Evolutionary conservation across 2,888 invertebrate genomes (phyloP).

Genomic region (Stratiomys singularior): DNA sequence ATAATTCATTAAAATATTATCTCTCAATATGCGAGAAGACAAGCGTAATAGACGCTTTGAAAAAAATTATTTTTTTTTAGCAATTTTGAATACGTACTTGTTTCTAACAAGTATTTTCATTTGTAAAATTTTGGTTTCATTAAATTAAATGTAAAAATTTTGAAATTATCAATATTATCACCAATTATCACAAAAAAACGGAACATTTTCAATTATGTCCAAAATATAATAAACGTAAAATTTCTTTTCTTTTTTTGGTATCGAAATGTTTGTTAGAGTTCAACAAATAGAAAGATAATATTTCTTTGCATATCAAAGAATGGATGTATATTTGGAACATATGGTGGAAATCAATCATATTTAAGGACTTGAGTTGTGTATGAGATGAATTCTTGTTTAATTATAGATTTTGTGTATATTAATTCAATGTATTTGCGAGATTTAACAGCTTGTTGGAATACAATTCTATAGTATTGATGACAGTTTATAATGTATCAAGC

Average conservation of each 20-base stretch:
- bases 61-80: background rate
- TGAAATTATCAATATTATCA: conserved; percentile 44
- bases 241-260: background rate
- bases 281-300: background rate
- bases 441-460: too few species aligned
- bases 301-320: too few species aligned
- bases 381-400: too few species aligned
- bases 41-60: background rate
- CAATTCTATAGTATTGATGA: too few species aligned
- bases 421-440: too few species aligned
- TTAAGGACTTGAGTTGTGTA: too few species aligned
- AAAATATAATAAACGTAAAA: background rate
- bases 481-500: too few species aligned
- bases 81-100: conserved; percentile 1
- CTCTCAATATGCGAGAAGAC: background rate
- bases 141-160: conserved; percentile 36
- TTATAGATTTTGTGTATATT: too few species aligned
- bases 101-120: conserved; percentile 10
- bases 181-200: conserved; percentile 33
- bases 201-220: conserved; percentile 7
- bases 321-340: too few species aligned
- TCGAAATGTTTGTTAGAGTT: background rate
- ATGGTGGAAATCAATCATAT: too few species aligned
- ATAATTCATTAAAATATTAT: too few species aligned
- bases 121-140: background rate